Evolutionary conservation across 1,140 invertebrate genomes (phyloP).

Genomic region (Hyles euphorbiae): DNA sequence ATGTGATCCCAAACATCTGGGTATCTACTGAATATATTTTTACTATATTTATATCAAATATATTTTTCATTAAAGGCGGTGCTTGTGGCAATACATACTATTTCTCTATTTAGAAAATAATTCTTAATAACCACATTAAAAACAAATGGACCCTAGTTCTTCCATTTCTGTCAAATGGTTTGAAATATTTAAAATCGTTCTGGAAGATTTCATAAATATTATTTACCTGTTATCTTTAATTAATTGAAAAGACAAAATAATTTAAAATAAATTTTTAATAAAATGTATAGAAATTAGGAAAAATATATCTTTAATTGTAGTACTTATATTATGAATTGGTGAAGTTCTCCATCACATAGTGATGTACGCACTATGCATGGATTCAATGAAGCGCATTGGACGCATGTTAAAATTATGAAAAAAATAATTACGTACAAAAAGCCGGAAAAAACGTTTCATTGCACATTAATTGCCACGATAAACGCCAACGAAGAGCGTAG

Average conservation of each 20-base stretch:
- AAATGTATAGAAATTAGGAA: not conserved
- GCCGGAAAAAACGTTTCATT: not conserved
- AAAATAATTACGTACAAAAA: not conserved
- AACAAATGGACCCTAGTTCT: not conserved
- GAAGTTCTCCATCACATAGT: not conserved
- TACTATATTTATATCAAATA: too few relatives aligned
- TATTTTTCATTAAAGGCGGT: too few relatives aligned
- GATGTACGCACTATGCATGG: not conserved
- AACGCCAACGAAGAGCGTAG: constrained; percentile 30
- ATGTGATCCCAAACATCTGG: too few relatives aligned
- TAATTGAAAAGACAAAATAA: not conserved
- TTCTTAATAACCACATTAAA: not conserved
- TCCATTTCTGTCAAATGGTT: not conserved
- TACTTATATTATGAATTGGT: not conserved
- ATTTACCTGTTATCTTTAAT: not conserved
- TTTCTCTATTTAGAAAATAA: too few relatives aligned
- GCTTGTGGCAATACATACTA: too few relatives aligned
- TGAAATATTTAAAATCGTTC: not conserved
- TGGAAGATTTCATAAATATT: not conserved
- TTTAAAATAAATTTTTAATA: not conserved
- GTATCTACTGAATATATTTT: too few relatives aligned
- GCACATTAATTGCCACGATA: constrained; percentile 20
- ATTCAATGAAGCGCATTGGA: not conserved
- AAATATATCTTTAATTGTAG: not conserved
- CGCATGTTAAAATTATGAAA: not conserved